phyloP scores from a whole-genome alignment of 2,888 invertebrate species.

The Macroteleia sp. region DNA sequence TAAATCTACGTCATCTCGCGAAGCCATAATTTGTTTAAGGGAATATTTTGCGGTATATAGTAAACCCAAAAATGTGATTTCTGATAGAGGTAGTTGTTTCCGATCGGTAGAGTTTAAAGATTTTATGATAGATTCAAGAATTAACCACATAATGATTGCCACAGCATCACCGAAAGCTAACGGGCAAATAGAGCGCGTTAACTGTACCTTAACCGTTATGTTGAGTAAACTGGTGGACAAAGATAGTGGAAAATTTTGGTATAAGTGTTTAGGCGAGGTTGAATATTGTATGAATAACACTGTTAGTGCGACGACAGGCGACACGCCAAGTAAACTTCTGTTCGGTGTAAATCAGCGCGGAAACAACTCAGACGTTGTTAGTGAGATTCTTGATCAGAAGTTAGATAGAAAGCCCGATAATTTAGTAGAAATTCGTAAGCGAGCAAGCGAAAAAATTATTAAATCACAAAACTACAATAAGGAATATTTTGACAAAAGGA shows the following conservation, averaged over 20 bases:
- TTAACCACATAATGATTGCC: not conserved
- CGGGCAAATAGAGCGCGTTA: no score
- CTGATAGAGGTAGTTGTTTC: constrained; percentile 52
- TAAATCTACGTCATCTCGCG: no score
- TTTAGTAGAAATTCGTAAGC: constrained; percentile 15
- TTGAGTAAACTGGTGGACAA: no score
- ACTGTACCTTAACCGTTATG: no score
- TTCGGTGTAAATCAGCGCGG: no score
- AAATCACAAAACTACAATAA: constrained; percentile 8
- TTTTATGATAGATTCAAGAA: not conserved
- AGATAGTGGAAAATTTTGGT: not conserved
- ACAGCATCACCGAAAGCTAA: not conserved
- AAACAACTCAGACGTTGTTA: constrained; percentile 58
- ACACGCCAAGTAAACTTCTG: constrained; percentile 70
- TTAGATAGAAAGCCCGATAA: not conserved
- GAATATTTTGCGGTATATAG: no score
- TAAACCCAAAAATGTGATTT: constrained; percentile 6
- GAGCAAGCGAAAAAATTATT: constrained; percentile 48
- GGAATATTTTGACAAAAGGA: constrained; percentile 59
- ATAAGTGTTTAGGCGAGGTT: no score
- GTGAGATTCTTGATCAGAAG: constrained; percentile 49
- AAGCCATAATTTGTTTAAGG: no score
- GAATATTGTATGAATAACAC: no score
- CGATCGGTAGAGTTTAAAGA: constrained; percentile 9
- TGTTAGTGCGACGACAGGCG: constrained; percentile 25